phyloP scores from a whole-genome alignment of 2,113 vertebrate genomes.

The Neogale vison region DNA sequence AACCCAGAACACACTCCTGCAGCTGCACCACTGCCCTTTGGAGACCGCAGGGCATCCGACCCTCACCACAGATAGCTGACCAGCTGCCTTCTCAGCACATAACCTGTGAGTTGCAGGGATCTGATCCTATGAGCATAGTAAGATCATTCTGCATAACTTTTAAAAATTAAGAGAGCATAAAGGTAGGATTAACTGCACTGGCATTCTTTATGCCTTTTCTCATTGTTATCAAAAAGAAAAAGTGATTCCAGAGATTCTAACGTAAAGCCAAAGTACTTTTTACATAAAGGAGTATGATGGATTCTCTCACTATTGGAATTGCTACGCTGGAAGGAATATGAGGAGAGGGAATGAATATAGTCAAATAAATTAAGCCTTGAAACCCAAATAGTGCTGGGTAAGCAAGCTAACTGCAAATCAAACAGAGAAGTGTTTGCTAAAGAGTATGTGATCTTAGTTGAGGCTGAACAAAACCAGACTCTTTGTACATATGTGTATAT shows the following conservation, averaged over 20 bases:
- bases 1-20: background rate
- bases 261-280: conserved; percentile 21
- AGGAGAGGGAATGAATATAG: conserved; percentile 51
- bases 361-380: conserved; percentile 72
- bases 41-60: background rate
- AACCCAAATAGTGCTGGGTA: conserved; percentile 67
- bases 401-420: conserved; percentile 66
- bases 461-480: conserved; percentile 47
- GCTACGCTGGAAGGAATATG: conserved; percentile 47
- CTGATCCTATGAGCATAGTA: background rate
- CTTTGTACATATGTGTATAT: conserved; percentile 57
- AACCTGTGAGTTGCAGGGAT: background rate
- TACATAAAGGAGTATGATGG: conserved; percentile 21
- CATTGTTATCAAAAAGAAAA: conserved; percentile 32
- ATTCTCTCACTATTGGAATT: conserved; percentile 57
- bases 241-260: conserved; percentile 30
- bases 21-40: background rate
- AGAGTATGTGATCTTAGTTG: conserved; percentile 20
- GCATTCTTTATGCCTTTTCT: conserved; percentile 3
- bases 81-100: background rate
- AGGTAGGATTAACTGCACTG: background rate
- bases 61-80: background rate
- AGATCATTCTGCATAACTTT: background rate
- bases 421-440: conserved; percentile 69
- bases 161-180: conserved; percentile 23